Conservation (phyloP, 2,888 invertebrate genomes). For the Unio pictorum region DNA sequence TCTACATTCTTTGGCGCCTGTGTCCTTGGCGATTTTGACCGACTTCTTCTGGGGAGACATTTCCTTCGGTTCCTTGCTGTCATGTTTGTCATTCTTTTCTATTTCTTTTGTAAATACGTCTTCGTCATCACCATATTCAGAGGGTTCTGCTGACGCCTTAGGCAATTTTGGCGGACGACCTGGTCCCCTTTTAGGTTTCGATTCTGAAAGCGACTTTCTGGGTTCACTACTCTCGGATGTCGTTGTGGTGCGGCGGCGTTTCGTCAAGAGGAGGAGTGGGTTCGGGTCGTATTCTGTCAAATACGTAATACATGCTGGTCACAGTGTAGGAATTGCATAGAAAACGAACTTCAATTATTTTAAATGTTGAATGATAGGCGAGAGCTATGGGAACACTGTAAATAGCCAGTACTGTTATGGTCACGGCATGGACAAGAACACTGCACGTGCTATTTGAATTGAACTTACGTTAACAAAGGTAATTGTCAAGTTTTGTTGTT, state of each 20-base stretch:
- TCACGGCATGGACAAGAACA: too few species aligned
- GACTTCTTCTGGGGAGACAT: neutral
- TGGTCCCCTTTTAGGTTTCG: constrained; percentile 38
- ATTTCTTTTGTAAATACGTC: constrained; percentile 29
- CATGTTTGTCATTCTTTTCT: constrained; percentile 12
- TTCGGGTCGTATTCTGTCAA: constrained; percentile 87
- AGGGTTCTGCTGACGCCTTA: constrained; percentile 15
- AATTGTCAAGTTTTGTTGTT: too few species aligned
- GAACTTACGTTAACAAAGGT: too few species aligned
- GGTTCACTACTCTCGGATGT: constrained; percentile 49
- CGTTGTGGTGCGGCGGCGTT: constrained; percentile 81
- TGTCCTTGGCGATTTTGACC: too few species aligned
- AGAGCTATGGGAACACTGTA: too few species aligned
- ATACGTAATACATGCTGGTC: constrained; percentile 1
- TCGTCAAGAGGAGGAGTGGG: constrained; percentile 83
- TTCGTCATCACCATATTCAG: constrained; percentile 27
- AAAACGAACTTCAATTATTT: too few species aligned
- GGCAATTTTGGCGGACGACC: constrained; percentile 44
- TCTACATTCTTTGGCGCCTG: too few species aligned
- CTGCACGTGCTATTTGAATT: too few species aligned
- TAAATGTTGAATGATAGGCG: too few species aligned
- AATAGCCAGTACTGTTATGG: too few species aligned
- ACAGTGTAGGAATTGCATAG: neutral
- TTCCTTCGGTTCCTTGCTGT: constrained; percentile 4
- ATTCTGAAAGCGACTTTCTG: constrained; percentile 24